Evolutionary conservation across 2,113 vertebrate genomes (phyloP).

Genomic region (Campylomormyrus tamandua): DNA sequence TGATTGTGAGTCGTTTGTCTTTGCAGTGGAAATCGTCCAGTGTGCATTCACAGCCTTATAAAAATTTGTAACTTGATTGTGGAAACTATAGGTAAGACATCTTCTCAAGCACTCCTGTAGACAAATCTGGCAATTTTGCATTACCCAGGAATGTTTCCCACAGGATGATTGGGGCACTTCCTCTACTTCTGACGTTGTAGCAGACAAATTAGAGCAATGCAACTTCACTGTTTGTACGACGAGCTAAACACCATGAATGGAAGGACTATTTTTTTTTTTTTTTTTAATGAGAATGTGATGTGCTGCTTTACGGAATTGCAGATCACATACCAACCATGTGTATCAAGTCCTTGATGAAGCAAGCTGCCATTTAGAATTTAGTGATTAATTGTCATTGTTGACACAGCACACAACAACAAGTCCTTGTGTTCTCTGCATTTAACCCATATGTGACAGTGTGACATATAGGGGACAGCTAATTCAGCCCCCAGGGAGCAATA

Average conservation of each 20-base stretch:
- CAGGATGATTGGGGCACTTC: not conserved
- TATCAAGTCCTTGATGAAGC: not conserved
- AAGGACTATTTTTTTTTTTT: not conserved
- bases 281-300: not conserved
- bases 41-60: not conserved
- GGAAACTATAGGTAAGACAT: not conserved
- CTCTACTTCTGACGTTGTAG: not conserved
- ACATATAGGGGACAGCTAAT: too few species aligned
- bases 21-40: not conserved
- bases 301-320: not conserved
- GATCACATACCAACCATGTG: not conserved
- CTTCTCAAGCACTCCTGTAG: not conserved
- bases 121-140: not conserved
- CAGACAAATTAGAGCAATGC: not conserved
- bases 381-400: too few species aligned
- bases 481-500: too few species aligned
- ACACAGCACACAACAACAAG: too few species aligned
- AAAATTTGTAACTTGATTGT: not conserved
- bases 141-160: not conserved
- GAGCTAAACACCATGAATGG: not conserved
- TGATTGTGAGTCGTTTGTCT: not conserved
- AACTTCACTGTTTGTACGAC: not conserved
- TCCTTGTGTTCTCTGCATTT: too few species aligned
- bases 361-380: not conserved
- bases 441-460: too few species aligned